These are phyloP conservation scores for Pao palembangensis DNA, from an alignment of 2,113 vertebrate genomes.

Conservation along the genomic window DNA sequence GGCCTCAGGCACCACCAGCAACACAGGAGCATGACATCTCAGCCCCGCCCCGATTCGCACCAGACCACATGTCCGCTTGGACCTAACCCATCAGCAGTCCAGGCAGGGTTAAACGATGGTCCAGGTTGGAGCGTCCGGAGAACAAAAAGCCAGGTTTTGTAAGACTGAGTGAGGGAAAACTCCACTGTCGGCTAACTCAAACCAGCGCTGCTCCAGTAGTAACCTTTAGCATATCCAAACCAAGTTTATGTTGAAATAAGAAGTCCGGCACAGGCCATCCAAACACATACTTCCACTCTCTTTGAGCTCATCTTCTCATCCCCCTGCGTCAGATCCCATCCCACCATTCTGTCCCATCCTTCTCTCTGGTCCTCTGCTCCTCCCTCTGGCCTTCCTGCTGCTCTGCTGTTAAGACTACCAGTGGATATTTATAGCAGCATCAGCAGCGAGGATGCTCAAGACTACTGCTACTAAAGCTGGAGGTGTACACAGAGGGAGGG, in stretches of 20 bases:
- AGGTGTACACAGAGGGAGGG: slow-evolving; percentile 54
- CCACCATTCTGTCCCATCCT: slow-evolving; percentile 36
- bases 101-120: slow-evolving; percentile 2
- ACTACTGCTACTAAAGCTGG: slow-evolving; percentile 62
- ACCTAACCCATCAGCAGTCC: slow-evolving; percentile 11
- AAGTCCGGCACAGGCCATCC: slow-evolving; percentile 18
- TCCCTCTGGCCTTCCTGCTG: slow-evolving; percentile 63
- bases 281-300: slow-evolving; percentile 17
- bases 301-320: slow-evolving; percentile 38
- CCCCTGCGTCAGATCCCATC: slow-evolving; percentile 21
- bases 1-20: slow-evolving; percentile 88
- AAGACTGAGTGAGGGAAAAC: not conserved
- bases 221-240: slow-evolving; percentile 11
- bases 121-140: not conserved
- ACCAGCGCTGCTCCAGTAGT: slow-evolving; percentile 13
- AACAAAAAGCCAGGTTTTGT: no score
- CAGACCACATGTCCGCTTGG: slow-evolving; percentile 51
- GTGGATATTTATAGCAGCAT: slow-evolving; percentile 74
- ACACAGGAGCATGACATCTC: slow-evolving; percentile 86
- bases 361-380: slow-evolving; percentile 51
- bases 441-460: slow-evolving; percentile 66
- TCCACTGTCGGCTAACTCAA: slow-evolving; percentile 18
- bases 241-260: slow-evolving; percentile 34
- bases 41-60: slow-evolving; percentile 59
- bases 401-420: slow-evolving; percentile 51